These are phyloP conservation scores for Drosophila flavopinicola DNA, from an alignment of 2,888 invertebrate genomes.

Conservation along the genomic window DNA sequence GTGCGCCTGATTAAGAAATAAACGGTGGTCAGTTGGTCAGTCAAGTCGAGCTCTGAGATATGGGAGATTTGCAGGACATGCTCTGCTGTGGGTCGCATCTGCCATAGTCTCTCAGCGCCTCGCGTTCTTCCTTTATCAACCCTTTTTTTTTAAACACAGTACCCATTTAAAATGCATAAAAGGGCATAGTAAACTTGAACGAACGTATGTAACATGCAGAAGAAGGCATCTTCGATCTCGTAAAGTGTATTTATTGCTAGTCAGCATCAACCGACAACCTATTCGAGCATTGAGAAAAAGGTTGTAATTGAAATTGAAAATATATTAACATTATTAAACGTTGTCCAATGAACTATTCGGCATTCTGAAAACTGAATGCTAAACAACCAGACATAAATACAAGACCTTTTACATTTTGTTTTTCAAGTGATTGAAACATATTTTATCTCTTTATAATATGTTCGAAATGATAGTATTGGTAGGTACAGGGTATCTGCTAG, in stretches of 20 bases:
- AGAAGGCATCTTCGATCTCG: too few species aligned
- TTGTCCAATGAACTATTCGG: too few species aligned
- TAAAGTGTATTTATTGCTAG: not conserved
- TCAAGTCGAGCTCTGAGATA: slow-evolving; percentile 17
- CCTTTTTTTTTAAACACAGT: slow-evolving; percentile 52
- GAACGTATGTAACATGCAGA: not conserved
- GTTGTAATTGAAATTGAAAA: too few species aligned
- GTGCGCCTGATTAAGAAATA: slow-evolving; percentile 59
- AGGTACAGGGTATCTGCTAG: not conserved
- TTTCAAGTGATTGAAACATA: too few species aligned
- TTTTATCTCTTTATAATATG: too few species aligned
- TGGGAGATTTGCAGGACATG: not conserved
- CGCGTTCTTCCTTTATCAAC: slow-evolving; percentile 47
- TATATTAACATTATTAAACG: too few species aligned
- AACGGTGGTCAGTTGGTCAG: slow-evolving; percentile 55
- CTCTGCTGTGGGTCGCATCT: not conserved
- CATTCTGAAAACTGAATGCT: too few species aligned
- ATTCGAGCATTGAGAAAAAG: too few species aligned
- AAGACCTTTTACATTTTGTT: too few species aligned
- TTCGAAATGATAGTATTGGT: too few species aligned
- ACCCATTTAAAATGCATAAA: not conserved
- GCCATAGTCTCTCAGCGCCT: not conserved
- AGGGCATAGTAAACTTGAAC: not conserved
- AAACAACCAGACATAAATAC: too few species aligned
- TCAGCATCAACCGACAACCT: not conserved